phyloP scores from a whole-genome alignment of 2,113 vertebrate species.

The Oreocharis arfaki region DNA sequence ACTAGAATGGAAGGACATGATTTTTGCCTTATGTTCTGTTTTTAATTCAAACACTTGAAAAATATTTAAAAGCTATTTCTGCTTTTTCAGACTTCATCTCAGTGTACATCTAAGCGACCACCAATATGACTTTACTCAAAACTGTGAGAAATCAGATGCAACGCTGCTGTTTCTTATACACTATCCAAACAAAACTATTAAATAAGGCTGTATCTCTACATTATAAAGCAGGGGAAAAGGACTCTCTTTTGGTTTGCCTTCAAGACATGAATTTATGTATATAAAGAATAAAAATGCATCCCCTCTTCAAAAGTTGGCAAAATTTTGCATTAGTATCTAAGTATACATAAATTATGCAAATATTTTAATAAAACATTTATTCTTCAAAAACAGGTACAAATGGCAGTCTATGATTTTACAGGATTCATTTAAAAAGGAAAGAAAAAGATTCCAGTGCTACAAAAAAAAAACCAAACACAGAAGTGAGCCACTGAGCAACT shows the following conservation, averaged over 20 bases:
- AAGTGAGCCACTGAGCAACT: neutral
- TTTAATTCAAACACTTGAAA: neutral
- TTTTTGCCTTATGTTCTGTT: neutral
- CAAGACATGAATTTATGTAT: neutral
- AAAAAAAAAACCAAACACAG: neutral
- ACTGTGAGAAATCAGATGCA: neutral
- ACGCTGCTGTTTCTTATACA: neutral
- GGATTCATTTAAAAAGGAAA: constrained; percentile 16
- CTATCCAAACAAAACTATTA: neutral
- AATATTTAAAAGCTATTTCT: neutral
- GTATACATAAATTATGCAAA: constrained; percentile 24
- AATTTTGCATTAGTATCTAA: constrained; percentile 13
- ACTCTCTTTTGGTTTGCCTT: neutral
- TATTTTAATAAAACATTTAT: constrained; percentile 59
- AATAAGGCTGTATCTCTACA: neutral
- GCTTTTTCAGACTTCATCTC: neutral
- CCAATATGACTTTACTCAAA: neutral
- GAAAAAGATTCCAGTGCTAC: neutral
- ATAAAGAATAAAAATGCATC: constrained; percentile 26
- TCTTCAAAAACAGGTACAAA: constrained; percentile 56
- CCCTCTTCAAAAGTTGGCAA: neutral
- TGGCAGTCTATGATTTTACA: neutral
- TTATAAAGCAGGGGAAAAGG: neutral
- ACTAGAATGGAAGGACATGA: neutral
- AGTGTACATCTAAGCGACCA: neutral